Evolutionary conservation across 2,797 vertebrate species (phyloP).

Genomic region (Sorex maritimensis): DNA sequence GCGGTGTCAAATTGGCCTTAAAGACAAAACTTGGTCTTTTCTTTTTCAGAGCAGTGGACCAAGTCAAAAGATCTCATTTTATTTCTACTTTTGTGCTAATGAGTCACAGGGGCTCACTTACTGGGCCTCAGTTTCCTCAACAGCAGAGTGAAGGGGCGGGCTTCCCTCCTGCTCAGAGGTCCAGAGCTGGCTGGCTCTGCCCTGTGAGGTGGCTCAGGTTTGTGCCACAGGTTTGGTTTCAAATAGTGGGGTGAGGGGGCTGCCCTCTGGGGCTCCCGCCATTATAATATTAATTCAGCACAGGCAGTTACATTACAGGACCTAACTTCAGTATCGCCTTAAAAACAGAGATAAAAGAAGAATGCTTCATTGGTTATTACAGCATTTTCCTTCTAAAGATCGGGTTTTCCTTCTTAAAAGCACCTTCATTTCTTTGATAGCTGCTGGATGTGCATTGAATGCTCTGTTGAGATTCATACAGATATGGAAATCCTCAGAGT

Average conservation of each 20-base stretch:
- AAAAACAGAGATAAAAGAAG: background rate
- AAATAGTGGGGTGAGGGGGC: background rate
- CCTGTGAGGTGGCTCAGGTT: background rate
- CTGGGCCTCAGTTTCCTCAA: conserved; percentile 51
- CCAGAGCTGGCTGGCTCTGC: background rate
- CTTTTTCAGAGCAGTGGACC: background rate
- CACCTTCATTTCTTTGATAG: conserved; percentile 25
- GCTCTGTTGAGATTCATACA: conserved; percentile 6
- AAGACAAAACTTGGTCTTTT: conserved; percentile 27
- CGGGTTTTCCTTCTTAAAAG: conserved; percentile 39
- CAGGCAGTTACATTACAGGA: background rate
- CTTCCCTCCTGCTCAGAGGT: background rate
- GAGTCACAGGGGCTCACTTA: background rate
- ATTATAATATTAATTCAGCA: background rate
- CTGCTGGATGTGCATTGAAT: background rate
- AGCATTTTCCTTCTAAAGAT: conserved; percentile 32
- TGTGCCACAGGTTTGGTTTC: background rate
- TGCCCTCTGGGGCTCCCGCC: background rate
- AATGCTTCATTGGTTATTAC: background rate
- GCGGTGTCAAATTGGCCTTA: conserved; percentile 6
- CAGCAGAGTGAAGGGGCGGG: background rate
- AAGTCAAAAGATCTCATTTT: background rate
- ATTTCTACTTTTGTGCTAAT: background rate
- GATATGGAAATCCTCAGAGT: background rate
- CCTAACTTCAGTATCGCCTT: background rate